phyloP scores from a whole-genome alignment of 2,797 vertebrate species.

The Cetoscarus ocellatus region DNA sequence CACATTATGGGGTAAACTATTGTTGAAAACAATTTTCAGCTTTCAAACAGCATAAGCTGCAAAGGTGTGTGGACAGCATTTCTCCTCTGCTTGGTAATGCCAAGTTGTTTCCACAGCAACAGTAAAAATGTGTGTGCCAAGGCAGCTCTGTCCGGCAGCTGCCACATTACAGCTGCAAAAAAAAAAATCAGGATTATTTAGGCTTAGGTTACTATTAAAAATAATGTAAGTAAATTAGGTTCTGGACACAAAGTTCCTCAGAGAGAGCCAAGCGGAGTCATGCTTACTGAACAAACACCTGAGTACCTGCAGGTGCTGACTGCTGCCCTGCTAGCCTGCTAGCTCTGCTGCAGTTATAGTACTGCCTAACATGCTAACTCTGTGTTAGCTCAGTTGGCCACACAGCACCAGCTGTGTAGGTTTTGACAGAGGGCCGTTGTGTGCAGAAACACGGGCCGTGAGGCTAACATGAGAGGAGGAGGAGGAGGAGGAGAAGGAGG shows the following conservation, averaged over 20 bases:
- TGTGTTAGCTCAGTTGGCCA: constrained; percentile 24
- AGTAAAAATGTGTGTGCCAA: too few relatives aligned
- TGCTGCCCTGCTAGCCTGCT: constrained; percentile 27
- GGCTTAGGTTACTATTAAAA: too few relatives aligned
- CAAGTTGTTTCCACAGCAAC: too few relatives aligned
- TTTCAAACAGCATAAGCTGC: too few relatives aligned
- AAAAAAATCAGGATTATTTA: too few relatives aligned
- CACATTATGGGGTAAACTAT: too few relatives aligned
- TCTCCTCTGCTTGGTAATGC: too few relatives aligned
- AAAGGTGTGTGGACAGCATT: too few relatives aligned
- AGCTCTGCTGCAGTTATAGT: not conserved
- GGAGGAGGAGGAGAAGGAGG: not conserved
- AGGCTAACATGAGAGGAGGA: not conserved
- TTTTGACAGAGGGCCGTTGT: constrained; percentile 13
- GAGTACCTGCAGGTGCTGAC: constrained; percentile 27
- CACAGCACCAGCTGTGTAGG: constrained; percentile 1
- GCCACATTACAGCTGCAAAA: too few relatives aligned
- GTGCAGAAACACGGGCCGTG: not conserved
- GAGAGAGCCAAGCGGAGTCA: not conserved
- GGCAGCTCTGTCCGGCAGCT: too few relatives aligned
- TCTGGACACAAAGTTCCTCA: not conserved
- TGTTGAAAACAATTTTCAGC: too few relatives aligned
- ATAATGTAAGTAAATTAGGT: too few relatives aligned
- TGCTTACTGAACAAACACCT: not conserved
- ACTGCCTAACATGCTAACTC: constrained; percentile 16